phyloP scores from a whole-genome alignment of 2,888 invertebrate genomes.

The Ceriagrion tenellum region DNA sequence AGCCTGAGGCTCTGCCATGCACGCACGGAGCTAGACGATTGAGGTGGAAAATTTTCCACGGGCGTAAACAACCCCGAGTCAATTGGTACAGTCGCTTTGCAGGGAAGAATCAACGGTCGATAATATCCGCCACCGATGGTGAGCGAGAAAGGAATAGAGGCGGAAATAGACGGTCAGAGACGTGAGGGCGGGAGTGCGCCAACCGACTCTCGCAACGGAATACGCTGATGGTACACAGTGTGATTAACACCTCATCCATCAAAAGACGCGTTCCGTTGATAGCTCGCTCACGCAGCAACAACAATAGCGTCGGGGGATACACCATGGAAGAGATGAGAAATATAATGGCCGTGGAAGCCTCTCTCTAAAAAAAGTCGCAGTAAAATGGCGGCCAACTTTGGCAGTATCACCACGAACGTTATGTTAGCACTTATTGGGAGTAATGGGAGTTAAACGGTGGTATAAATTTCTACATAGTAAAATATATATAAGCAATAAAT shows the following conservation, averaged over 20 bases:
- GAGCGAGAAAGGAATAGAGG: neutral
- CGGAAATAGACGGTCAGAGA: neutral
- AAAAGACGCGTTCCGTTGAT: neutral
- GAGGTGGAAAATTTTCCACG: neutral
- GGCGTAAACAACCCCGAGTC: neutral
- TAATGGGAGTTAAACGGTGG: too few species aligned
- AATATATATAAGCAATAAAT: too few species aligned
- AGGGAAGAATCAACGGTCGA: neutral
- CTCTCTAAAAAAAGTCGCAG: neutral
- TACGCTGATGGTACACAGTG: neutral
- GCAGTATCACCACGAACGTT: too few species aligned
- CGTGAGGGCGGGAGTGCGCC: neutral
- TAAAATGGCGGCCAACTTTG: neutral
- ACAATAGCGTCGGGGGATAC: neutral
- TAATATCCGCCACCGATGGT: neutral
- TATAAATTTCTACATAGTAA: too few species aligned
- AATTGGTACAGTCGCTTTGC: neutral
- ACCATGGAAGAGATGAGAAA: too few species aligned
- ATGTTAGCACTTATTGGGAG: too few species aligned
- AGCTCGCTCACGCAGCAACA: neutral
- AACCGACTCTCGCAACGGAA: neutral
- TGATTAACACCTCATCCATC: slow-evolving; percentile 9
- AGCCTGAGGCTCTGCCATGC: too few species aligned
- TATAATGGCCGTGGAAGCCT: neutral
- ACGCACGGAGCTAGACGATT: too few species aligned